A percentile compares a stretch with the other conserved stretches of the same genome.
Conservation (phyloP, 2,113 vertebrate genomes). For the Alectura lathami region DNA sequence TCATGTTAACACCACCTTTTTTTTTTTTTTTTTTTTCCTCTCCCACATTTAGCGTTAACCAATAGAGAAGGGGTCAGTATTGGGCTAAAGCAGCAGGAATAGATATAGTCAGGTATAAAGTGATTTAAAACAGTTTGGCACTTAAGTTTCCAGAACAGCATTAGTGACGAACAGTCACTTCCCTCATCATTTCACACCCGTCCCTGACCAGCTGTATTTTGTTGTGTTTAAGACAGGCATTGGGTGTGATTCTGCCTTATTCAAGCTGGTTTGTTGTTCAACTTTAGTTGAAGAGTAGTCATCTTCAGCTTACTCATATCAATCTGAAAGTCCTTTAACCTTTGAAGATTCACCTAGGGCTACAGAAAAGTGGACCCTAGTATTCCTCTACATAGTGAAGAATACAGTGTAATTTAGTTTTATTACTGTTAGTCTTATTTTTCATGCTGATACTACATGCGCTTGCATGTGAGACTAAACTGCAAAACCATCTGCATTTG, state of each 20-base stretch:
- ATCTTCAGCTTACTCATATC: background rate
- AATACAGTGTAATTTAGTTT: background rate
- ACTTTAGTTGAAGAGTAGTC: background rate
- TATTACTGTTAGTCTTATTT: background rate
- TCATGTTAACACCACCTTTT: background rate
- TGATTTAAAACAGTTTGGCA: background rate
- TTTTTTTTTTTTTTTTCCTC: background rate
- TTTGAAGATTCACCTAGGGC: background rate
- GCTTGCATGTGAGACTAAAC: background rate
- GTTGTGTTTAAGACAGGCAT: background rate
- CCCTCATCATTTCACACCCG: background rate
- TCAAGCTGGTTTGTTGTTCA: background rate
- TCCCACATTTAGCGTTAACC: background rate
- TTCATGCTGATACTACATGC: background rate
- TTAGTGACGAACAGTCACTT: background rate
- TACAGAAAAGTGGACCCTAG: background rate
- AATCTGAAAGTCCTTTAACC: background rate
- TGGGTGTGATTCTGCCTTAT: background rate
- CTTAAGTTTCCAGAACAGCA: no score
- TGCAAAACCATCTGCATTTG: background rate
- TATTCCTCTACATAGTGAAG: background rate
- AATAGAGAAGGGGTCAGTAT: background rate
- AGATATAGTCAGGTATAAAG: background rate
- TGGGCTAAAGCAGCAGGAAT: background rate
- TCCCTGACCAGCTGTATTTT: background rate